Percentiles rank a stretch among this genome's conserved stretches.
Conservation (phyloP, 2,888 invertebrate species). For the Hymenopus coronatus region DNA sequence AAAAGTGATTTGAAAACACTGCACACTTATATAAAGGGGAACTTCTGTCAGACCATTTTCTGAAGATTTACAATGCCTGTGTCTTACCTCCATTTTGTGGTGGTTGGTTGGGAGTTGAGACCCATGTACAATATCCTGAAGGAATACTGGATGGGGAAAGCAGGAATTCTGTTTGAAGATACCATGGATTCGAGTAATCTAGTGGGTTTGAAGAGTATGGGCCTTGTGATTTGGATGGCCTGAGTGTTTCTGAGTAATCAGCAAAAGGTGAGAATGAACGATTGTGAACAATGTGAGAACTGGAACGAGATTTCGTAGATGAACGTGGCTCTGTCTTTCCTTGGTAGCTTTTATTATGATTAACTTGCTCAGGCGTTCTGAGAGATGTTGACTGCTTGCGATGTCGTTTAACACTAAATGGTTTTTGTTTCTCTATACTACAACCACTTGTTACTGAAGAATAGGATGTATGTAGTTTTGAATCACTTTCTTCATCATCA, state of each 20-base stretch:
- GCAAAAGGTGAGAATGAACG: background rate
- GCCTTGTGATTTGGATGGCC: background rate
- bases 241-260: background rate
- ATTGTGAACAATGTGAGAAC: background rate
- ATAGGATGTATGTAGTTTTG: background rate
- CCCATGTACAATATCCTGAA: constrained; percentile 32
- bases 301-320: background rate
- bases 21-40: no score
- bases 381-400: background rate
- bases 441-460: background rate
- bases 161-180: constrained; percentile 26
- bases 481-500: background rate
- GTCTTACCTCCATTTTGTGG: constrained; percentile 27
- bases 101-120: constrained; percentile 28
- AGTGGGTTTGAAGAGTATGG: background rate
- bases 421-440: background rate
- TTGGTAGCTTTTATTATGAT: background rate
- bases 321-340: background rate
- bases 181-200: constrained; percentile 23
- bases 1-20: no score
- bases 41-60: background rate
- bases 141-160: constrained; percentile 25
- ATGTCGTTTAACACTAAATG: background rate
- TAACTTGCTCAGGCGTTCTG: no score
- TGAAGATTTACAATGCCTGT: background rate